These are phyloP conservation scores for Ophthalmolycus amberensis DNA, from an alignment of 2,113 vertebrate genomes.

Conservation along the genomic window DNA sequence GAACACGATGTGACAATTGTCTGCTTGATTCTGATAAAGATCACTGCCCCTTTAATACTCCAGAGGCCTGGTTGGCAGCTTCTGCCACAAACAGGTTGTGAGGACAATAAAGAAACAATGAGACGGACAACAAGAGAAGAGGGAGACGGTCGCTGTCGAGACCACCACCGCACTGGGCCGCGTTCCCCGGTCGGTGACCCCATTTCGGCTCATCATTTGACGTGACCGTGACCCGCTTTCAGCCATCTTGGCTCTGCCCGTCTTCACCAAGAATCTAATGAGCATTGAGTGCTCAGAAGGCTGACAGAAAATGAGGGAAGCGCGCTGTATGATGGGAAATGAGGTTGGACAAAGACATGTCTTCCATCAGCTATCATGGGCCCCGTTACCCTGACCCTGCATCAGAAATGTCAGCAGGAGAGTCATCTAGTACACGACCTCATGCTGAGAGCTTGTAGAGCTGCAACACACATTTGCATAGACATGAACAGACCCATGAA, in stretches of 20 bases:
- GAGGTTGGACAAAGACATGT: slow-evolving; percentile 18
- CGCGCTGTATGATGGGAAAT: neutral
- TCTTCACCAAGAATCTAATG: slow-evolving; percentile 38
- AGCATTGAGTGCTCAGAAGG: slow-evolving; percentile 29
- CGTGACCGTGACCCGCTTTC: slow-evolving; percentile 25
- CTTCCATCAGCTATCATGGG: slow-evolving; percentile 23
- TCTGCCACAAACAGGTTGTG: slow-evolving; percentile 27
- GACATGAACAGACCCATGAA: slow-evolving; percentile 16
- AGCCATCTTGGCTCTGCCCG: slow-evolving; percentile 51
- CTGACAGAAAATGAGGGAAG: neutral
- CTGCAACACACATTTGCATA: slow-evolving; percentile 22
- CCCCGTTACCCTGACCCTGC: neutral
- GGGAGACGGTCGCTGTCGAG: slow-evolving; percentile 13
- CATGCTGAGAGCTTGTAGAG: slow-evolving; percentile 11
- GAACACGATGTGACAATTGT: slow-evolving; percentile 8
- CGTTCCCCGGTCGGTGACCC: slow-evolving; percentile 23
- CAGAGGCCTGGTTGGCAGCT: slow-evolving; percentile 14
- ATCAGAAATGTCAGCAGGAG: slow-evolving; percentile 25
- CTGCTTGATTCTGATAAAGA: slow-evolving; percentile 20
- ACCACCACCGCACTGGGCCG: neutral
- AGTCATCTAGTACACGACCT: slow-evolving; percentile 1
- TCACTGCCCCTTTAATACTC: slow-evolving; percentile 48
- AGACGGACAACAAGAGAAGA: neutral
- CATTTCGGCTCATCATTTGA: slow-evolving; percentile 26
- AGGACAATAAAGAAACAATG: neutral